Evolutionary conservation across 2,888 invertebrate genomes (phyloP).

Genomic region (Shargacucullia verbasci): DNA sequence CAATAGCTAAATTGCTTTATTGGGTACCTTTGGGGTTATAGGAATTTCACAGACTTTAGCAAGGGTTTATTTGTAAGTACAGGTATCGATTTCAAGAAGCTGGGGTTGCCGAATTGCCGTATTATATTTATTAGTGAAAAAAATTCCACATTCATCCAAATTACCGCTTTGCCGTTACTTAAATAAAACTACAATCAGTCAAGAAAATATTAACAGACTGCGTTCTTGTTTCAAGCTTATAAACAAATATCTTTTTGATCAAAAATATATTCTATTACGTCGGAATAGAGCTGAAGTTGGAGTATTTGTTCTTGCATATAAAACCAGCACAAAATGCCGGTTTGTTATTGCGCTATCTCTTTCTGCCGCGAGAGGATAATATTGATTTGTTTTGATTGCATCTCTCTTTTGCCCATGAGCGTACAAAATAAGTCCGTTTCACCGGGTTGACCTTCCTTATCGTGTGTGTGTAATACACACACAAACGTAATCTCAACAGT

Average conservation of each 20-base stretch:
- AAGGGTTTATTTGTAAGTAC: too few relatives aligned
- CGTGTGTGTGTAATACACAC: slow-evolving; percentile 77
- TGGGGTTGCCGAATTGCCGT: too few relatives aligned
- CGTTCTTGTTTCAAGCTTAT: slow-evolving; percentile 62
- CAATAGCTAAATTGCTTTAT: too few relatives aligned
- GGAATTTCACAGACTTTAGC: too few relatives aligned
- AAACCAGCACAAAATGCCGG: slow-evolving; percentile 84
- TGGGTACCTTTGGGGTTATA: too few relatives aligned
- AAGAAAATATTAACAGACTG: slow-evolving; percentile 48
- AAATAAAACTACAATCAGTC: slow-evolving; percentile 29
- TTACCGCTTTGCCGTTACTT: slow-evolving; percentile 26
- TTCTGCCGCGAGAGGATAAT: slow-evolving; percentile 79
- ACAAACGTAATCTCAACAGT: slow-evolving; percentile 60
- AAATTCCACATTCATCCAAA: slow-evolving; percentile 3
- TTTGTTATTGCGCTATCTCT: slow-evolving; percentile 87
- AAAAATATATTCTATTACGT: slow-evolving; percentile 59
- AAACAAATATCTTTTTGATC: slow-evolving; percentile 60
- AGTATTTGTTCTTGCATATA: slow-evolving; percentile 55
- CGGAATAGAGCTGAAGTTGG: slow-evolving; percentile 69
- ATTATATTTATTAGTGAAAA: too few relatives aligned
- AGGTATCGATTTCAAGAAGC: too few relatives aligned
- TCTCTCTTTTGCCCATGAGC: slow-evolving; percentile 81
- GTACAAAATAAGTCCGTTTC: slow-evolving; percentile 77
- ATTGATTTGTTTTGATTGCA: slow-evolving; percentile 90
- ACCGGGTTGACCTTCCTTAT: slow-evolving; percentile 83